Evolutionary conservation across 2,113 vertebrate genomes (phyloP), one percentile per base, ranked within the genome.

Genomic region (Suricata suricatta): DNA sequence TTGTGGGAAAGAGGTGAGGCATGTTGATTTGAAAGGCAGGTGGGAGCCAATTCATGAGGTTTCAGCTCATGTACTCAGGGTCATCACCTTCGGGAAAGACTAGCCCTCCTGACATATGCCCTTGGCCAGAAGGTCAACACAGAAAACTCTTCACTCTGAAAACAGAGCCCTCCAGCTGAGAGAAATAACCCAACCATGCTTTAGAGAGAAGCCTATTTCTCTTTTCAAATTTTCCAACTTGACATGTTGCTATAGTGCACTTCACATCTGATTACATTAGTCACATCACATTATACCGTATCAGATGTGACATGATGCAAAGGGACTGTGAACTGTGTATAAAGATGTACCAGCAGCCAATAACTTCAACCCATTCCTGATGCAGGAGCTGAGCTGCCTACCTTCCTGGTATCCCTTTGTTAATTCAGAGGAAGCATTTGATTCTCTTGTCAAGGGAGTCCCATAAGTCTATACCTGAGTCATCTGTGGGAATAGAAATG

Each of bases 241-340:
- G 95, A 96, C 97, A 90, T 52, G 31, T 93, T 98, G 96, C 98
- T 95, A 68, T 95, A 96, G 96, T 90, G 93, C 96, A 97, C 90
- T 98, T 98, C 98, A 97, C 98, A 96, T 98, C 96, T 98, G 98
- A 99, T 99, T 98, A 98, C 98, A 98, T 99, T 98, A 98, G 98
- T 99, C 98, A 98, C 97, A 98, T 98, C 96, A 88, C 93, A 98
- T 98, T 98, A 98, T 88, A 54, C 92, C 52, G 4, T 97, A 98
- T 98, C 97, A 94, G 96, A 98, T 95, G 95, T 98, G 98, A 99
- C 98, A 97, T 3, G 95, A 97, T 97, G 96, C 98, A 96, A 79
- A 97, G 97, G 98, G 97, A 98, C 12, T 98, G 98, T 97, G 98
- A 98, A 92, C 88, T 95, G 96, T 10, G 52, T 98, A 98, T 95